Conservation (phyloP, 2,113 vertebrate genomes). For the Fulica atra region DNA sequence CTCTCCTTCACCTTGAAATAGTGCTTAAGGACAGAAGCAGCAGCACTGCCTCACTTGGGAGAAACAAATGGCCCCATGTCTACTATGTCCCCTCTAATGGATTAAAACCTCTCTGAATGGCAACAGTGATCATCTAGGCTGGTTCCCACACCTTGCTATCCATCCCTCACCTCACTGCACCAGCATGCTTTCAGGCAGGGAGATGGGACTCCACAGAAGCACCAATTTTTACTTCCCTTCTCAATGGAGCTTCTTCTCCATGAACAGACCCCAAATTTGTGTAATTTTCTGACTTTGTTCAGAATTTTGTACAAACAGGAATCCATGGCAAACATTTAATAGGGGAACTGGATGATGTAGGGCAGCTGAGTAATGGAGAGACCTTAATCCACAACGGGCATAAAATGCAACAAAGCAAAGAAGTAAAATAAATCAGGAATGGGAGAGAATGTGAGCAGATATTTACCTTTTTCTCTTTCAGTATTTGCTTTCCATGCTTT, state of each 20-base stretch:
- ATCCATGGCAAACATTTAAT: neutral
- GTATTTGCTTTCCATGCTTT: neutral
- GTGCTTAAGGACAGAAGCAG: neutral
- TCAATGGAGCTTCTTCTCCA: neutral
- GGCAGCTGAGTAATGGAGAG: neutral
- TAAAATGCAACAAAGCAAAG: neutral
- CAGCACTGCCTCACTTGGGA: neutral
- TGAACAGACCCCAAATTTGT: neutral
- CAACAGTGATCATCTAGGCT: neutral
- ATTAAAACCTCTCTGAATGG: neutral
- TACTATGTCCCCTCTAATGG: neutral
- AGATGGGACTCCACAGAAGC: neutral
- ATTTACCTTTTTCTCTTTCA: neutral
- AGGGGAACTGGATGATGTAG: fast-evolving
- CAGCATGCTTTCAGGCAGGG: neutral
- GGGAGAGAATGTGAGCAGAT: neutral
- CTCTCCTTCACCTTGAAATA: neutral
- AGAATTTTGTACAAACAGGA: neutral
- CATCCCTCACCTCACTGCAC: neutral
- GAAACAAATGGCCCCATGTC: neutral
- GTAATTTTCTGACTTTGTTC: neutral
- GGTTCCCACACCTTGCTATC: neutral
- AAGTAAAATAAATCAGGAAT: neutral
- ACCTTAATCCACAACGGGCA: neutral
- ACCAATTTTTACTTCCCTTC: neutral